Base-by-base conservation (phyloP, 2,888 invertebrate genomes). In the Cryptocephalus moraei region DNA sequence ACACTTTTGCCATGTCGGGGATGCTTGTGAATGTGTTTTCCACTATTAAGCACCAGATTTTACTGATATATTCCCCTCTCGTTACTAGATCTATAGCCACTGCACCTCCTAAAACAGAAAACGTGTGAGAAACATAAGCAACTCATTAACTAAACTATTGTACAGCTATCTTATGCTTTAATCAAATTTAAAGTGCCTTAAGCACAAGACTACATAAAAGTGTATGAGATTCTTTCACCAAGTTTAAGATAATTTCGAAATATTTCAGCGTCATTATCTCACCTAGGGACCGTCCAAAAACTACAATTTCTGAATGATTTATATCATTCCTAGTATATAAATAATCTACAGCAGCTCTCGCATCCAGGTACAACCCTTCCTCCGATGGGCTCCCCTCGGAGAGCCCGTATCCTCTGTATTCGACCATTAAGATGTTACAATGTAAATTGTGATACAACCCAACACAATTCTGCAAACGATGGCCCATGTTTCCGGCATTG, bases 401-500 rank as follows among this genome's bases (percentile, higher is more conserved):
- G 22, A 90, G 75, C 0, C 96, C 95, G 73, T 92, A 96, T 0
- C 95, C 96, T 58, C 95, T 78, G 65, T 95, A 96, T 65, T 96
- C 96, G n/a, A 95, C 80, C 78, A 94, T 80, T 41, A 95, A 71
- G 55, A 95, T 79, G 67, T 96, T 95, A 56, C 89, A 87, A 55
- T 84, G 81, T 45, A 91, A 73, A 62, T 84, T 81, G 59, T 86
- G 81, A 68, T 85, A 91, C 49, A 95, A 76, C 4, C 88, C 91
- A 56, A 84, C 82, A n/a, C 86, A 86, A 74, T 94, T 94, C 61
- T 86, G 82, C 60, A 55, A 46, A 39, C 53, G 47, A 44, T 95
- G 94, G 0, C 95, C 95, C 79, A 95, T 91, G 67, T 95, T 96
- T 10, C 95, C 95, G 45, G 95, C 95, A 79, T 95, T 96, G 8